Percentiles rank a stretch among this genome's conserved stretches.
Conservation (phyloP, 2,888 invertebrate genomes). For the Eupsilia transversa region DNA sequence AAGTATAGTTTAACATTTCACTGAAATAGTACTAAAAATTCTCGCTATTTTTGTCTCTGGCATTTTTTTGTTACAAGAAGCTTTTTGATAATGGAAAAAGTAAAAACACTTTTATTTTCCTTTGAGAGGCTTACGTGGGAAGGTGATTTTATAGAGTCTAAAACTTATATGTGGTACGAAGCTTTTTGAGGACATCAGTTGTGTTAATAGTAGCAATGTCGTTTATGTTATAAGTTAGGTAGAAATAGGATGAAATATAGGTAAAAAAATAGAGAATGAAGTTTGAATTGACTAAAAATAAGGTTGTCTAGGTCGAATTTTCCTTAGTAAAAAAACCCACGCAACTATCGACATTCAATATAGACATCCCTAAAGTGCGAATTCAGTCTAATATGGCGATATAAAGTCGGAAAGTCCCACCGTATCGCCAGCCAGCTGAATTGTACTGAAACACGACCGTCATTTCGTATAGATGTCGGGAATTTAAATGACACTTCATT, state of each 20-base stretch:
- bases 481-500: conserved; percentile 62
- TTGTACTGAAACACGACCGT: conserved; percentile 57
- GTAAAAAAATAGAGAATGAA: background rate
- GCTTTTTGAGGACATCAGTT: background rate
- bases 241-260: background rate
- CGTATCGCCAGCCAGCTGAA: conserved; percentile 59
- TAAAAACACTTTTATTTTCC: background rate
- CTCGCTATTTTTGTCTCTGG: background rate
- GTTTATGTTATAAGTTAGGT: background rate
- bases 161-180: background rate
- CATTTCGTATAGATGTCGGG: conserved; percentile 57
- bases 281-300: background rate
- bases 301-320: background rate
- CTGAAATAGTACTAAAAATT: background rate
- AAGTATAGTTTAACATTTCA: background rate
- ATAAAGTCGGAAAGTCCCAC: conserved; percentile 67
- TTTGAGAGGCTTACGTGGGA: conserved; percentile 11
- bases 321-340: background rate
- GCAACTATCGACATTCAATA: conserved; percentile 37
- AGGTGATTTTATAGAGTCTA: background rate
- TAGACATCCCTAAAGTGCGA: conserved; percentile 61
- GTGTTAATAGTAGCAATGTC: background rate
- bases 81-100: background rate
- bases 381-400: conserved; percentile 66
- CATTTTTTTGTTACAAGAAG: background rate